phyloP scores from a whole-genome alignment of 2,888 invertebrate genomes.

The Pollenia labialis region DNA sequence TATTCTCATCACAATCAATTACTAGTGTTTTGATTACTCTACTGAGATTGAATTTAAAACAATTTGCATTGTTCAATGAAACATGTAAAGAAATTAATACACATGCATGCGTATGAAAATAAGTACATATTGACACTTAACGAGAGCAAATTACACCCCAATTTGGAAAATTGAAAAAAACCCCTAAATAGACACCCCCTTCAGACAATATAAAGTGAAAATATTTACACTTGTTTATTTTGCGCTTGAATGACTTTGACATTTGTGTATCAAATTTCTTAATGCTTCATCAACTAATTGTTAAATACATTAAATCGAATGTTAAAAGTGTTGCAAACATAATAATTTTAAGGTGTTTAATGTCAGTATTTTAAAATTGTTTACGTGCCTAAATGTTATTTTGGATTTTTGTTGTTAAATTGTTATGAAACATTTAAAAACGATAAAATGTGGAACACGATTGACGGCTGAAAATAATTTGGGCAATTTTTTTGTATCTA shows the following conservation, averaged over 20 bases:
- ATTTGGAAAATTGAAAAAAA: conserved; percentile 9
- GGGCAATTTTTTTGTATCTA: not conserved
- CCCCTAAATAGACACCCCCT: conserved; percentile 14
- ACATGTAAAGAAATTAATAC: not conserved
- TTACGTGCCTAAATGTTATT: conserved; percentile 61
- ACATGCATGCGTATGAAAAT: not conserved
- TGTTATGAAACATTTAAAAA: conserved; percentile 26
- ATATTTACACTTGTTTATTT: conserved; percentile 68
- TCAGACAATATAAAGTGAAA: conserved; percentile 1
- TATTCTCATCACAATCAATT: conserved; percentile 37
- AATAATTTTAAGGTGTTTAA: conserved; percentile 52
- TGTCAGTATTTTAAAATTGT: conserved; percentile 53
- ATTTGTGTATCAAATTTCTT: conserved; percentile 61
- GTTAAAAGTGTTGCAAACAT: conserved; percentile 42
- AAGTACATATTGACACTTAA: not conserved
- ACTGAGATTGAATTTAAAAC: conserved; percentile 40
- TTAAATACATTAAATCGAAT: conserved; percentile 47
- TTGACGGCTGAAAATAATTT: conserved; percentile 7
- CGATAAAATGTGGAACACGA: not conserved
- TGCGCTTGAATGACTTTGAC: conserved; percentile 40
- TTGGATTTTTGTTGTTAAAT: conserved; percentile 19
- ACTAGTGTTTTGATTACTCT: conserved; percentile 43
- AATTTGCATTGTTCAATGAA: conserved; percentile 46
- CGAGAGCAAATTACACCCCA: conserved; percentile 18
- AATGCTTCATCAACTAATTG: conserved; percentile 70